Conservation (phyloP, 2,797 vertebrate species). For the Echeneis naucrates region DNA sequence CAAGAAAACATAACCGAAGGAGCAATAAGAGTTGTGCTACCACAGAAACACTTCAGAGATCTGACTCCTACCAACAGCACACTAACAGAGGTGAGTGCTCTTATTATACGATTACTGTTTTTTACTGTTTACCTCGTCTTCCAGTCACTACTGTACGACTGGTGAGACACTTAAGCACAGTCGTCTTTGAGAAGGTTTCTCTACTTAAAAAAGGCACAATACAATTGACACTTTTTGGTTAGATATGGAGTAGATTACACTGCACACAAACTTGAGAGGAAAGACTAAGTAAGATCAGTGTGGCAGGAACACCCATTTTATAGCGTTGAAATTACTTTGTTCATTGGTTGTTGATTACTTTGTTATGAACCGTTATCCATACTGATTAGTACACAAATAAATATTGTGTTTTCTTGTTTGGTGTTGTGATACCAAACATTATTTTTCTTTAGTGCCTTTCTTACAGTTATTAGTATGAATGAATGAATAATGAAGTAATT, state of each 20-base stretch:
- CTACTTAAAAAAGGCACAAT: neutral
- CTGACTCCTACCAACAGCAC: neutral
- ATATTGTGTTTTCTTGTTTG: too few species aligned
- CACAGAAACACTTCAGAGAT: slow-evolving; percentile 21
- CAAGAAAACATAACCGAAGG: slow-evolving; percentile 9
- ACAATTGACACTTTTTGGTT: neutral
- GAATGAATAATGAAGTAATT: neutral
- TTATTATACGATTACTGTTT: neutral
- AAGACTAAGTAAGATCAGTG: too few species aligned
- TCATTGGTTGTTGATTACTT: too few species aligned
- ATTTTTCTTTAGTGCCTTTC: too few species aligned
- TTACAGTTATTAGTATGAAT: neutral
- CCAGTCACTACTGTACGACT: neutral
- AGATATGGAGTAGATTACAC: neutral
- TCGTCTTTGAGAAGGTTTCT: neutral
- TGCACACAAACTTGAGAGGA: too few species aligned
- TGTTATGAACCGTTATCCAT: too few species aligned
- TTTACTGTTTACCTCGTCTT: neutral
- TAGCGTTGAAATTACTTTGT: too few species aligned
- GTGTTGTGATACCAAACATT: too few species aligned
- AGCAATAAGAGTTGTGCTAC: too few species aligned
- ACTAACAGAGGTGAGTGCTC: slow-evolving; percentile 31
- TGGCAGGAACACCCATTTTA: neutral
- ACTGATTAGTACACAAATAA: too few species aligned
- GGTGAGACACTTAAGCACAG: neutral